Evolutionary conservation across 2,113 vertebrate species (phyloP).

Genomic region (Oxyruncus cristatus): DNA sequence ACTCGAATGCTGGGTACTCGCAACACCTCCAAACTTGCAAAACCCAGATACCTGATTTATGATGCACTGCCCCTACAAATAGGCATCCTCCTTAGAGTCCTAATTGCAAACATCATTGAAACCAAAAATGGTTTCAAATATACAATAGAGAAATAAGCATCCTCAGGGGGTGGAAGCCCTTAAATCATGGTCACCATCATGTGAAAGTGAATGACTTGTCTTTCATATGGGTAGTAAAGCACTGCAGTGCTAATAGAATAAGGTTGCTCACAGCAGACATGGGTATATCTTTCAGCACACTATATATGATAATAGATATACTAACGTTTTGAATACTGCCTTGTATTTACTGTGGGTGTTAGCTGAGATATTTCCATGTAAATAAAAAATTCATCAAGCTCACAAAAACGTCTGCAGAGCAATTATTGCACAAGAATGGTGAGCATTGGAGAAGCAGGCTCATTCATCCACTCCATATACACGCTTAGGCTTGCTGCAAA

Average conservation of each 20-base stretch:
- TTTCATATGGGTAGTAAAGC: not conserved
- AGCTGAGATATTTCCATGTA: slow-evolving; percentile 58
- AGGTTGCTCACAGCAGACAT: not conserved
- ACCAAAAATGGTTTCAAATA: not conserved
- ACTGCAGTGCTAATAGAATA: not conserved
- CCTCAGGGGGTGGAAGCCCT: not conserved
- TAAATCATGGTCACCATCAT: not conserved
- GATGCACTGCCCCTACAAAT: rapidly evolving
- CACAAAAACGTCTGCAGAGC: slow-evolving; percentile 20
- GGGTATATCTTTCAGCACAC: slow-evolving; percentile 30
- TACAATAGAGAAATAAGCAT: not conserved
- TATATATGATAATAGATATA: slow-evolving; percentile 55
- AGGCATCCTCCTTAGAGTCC: not conserved
- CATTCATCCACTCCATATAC: not conserved
- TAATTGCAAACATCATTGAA: not conserved
- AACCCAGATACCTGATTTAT: not conserved
- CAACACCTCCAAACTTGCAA: not conserved
- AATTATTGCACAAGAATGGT: slow-evolving; percentile 47
- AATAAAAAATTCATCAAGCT: slow-evolving; percentile 57
- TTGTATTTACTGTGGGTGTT: slow-evolving; percentile 57
- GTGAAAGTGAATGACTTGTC: not conserved
- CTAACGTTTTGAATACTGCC: slow-evolving; percentile 50
- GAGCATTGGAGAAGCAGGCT: not conserved
- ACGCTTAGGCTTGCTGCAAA: slow-evolving; percentile 23
- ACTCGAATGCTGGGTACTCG: not conserved